phyloP scores from a whole-genome alignment of 2,888 invertebrate species.

The Sylvicola cinctus region DNA sequence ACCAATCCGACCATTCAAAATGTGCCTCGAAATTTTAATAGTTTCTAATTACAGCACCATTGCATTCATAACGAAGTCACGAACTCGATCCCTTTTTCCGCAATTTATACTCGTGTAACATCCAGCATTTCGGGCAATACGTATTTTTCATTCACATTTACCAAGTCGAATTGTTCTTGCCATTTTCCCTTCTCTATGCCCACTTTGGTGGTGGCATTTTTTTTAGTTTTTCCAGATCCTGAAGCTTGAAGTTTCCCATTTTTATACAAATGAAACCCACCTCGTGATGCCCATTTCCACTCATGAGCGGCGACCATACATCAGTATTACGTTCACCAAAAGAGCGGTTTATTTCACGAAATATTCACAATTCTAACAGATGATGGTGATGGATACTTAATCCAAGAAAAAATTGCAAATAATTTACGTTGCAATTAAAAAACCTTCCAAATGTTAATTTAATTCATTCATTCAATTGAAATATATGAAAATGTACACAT shows the following conservation, averaged over 20 bases:
- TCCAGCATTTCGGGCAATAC: not conserved
- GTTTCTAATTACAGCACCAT: slow-evolving; percentile 10
- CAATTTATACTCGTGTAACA: not conserved
- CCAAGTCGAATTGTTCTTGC: not conserved
- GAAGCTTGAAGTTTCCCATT: too few species aligned
- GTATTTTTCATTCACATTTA: not conserved
- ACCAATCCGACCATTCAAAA: too few species aligned
- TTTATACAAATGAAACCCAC: too few species aligned
- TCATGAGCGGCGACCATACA: not conserved
- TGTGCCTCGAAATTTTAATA: slow-evolving; percentile 9
- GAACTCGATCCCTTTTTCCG: slow-evolving; percentile 7
- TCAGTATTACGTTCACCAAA: not conserved
- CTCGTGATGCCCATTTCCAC: not conserved
- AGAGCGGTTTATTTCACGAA: too few species aligned
- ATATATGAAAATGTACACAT: too few species aligned
- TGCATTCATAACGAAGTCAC: slow-evolving; percentile 10
- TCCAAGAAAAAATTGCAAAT: slow-evolving; percentile 9
- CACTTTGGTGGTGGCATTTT: too few species aligned
- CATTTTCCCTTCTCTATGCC: too few species aligned
- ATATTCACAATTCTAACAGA: not conserved
- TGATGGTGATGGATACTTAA: slow-evolving; percentile 8
- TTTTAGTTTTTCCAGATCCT: too few species aligned
- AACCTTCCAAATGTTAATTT: too few species aligned
- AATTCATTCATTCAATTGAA: too few species aligned
- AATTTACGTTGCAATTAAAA: slow-evolving; percentile 9